phyloP scores from a whole-genome alignment of 2,888 invertebrate genomes.

The Salticus scenicus region DNA sequence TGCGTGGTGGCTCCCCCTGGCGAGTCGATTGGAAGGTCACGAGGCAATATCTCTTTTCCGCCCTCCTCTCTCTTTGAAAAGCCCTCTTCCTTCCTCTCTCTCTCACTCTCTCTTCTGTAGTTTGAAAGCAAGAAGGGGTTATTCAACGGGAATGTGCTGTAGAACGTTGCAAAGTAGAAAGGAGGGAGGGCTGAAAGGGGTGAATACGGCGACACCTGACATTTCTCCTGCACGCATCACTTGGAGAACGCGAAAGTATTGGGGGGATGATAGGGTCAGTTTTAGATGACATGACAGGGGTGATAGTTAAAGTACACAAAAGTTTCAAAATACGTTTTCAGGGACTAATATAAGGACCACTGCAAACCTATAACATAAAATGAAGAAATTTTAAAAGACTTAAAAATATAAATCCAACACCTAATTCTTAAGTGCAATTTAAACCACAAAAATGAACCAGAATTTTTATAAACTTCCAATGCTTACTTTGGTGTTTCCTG shows the following conservation, averaged over 20 bases:
- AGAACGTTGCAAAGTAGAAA: neutral
- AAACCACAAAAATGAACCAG: too few relatives aligned
- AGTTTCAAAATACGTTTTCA: too few relatives aligned
- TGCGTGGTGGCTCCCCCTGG: conserved; percentile 61
- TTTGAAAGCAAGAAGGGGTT: conserved; percentile 9
- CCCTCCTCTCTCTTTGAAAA: neutral
- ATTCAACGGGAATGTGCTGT: conserved; percentile 1
- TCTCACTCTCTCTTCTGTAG: conserved; percentile 1
- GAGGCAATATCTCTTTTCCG: conserved; percentile 7
- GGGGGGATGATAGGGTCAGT: conserved; percentile 40
- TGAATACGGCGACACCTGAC: conserved; percentile 64
- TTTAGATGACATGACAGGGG: conserved; percentile 39
- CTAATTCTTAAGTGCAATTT: too few relatives aligned
- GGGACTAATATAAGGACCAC: too few relatives aligned
- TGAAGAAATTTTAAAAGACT: too few relatives aligned
- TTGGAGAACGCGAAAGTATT: conserved; percentile 37
- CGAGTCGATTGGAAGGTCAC: conserved; percentile 63
- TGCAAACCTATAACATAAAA: too few relatives aligned
- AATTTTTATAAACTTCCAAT: too few relatives aligned
- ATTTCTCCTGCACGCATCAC: conserved; percentile 69
- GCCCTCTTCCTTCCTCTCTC: neutral
- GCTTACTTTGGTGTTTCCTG: too few relatives aligned
- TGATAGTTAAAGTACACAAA: conserved; percentile 35
- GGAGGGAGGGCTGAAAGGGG: neutral
- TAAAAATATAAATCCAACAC: too few relatives aligned